A percentile compares a stretch with the other conserved stretches of the same genome.
Evolutionary conservation across 2,113 vertebrate species (phyloP).

Genomic region (Electrona antarctica): DNA sequence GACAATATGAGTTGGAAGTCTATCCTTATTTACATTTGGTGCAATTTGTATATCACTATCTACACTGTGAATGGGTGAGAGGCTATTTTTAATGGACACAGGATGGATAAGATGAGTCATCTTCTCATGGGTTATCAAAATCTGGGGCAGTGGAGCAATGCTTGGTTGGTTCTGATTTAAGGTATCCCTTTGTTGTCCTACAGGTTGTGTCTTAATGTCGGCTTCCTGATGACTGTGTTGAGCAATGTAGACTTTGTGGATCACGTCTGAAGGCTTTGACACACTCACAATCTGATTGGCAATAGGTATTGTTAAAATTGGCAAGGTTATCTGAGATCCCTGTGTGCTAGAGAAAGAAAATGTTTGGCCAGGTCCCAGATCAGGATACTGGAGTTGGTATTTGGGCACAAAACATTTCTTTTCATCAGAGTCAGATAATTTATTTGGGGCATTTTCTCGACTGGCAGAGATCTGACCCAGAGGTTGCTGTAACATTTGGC

Average conservation of each 20-base stretch:
- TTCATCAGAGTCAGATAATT: conserved; percentile 60
- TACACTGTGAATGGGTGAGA: conserved; percentile 58
- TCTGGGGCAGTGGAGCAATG: conserved; percentile 85
- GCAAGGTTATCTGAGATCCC: conserved; percentile 71
- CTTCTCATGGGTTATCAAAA: conserved; percentile 93
- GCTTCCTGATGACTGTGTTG: conserved; percentile 70
- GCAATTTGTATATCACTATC: conserved; percentile 72
- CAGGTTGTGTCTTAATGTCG: conserved; percentile 70
- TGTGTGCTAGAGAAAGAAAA: conserved; percentile 77
- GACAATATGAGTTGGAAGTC: conserved; percentile 52
- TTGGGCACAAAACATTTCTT: conserved; percentile 86
- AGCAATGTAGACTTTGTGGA: conserved; percentile 74
- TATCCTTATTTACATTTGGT: conserved; percentile 77
- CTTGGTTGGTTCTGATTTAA: conserved; percentile 80
- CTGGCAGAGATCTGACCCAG: conserved; percentile 65
- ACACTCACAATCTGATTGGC: conserved; percentile 65
- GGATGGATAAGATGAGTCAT: too few species aligned
- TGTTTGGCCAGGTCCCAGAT: conserved; percentile 78
- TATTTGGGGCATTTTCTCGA: conserved; percentile 68
- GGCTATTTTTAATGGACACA: conserved; percentile 74
- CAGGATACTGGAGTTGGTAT: conserved; percentile 88
- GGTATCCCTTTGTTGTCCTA: conserved; percentile 77
- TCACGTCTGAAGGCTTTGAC: conserved; percentile 74
- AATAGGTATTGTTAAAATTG: conserved; percentile 77
- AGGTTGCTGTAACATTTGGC: conserved; percentile 65